Percentiles rank a stretch among this genome's conserved stretches.
phyloP scores from a whole-genome alignment of 2,888 invertebrate species.

The Gari tellinella region DNA sequence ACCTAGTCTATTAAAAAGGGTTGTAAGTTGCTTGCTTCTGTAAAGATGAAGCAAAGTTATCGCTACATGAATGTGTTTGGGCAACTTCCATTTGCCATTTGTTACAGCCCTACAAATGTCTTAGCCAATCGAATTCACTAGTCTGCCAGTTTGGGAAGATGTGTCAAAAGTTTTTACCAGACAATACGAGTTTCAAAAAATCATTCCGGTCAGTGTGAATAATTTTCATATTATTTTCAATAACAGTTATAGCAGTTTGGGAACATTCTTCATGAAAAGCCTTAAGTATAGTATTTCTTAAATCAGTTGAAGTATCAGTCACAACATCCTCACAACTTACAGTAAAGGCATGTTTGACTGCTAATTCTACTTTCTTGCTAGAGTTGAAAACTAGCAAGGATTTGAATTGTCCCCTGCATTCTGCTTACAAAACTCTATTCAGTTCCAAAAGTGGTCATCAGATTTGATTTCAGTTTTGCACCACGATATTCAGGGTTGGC shows the following conservation, averaged over 20 bases:
- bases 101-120: slow-evolving; percentile 40
- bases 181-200: slow-evolving; percentile 23
- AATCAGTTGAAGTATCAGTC: slow-evolving; percentile 15
- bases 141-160: slow-evolving; percentile 6
- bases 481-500: slow-evolving; percentile 20
- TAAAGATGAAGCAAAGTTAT: slow-evolving; percentile 50
- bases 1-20: slow-evolving; percentile 49
- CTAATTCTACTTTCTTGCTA: slow-evolving; percentile 10
- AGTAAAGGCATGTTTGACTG: slow-evolving; percentile 17
- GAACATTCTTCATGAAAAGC: slow-evolving; percentile 34
- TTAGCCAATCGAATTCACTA: slow-evolving; percentile 49
- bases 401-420: slow-evolving; percentile 8
- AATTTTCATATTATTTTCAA: neutral
- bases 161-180: slow-evolving; percentile 17
- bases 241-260: slow-evolving; percentile 19
- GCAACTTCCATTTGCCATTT: slow-evolving; percentile 35
- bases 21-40: slow-evolving; percentile 35
- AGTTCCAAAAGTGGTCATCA: slow-evolving; percentile 6
- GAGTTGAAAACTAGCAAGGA: slow-evolving; percentile 24
- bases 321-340: slow-evolving; percentile 13
- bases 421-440: slow-evolving; percentile 11
- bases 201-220: slow-evolving; percentile 5
- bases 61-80: slow-evolving; percentile 46
- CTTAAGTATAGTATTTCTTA: slow-evolving; percentile 18
- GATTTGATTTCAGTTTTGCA: slow-evolving; percentile 13